Evolutionary conservation across 2,113 vertebrate species (phyloP).

Genomic region (Stegastes partitus): DNA sequence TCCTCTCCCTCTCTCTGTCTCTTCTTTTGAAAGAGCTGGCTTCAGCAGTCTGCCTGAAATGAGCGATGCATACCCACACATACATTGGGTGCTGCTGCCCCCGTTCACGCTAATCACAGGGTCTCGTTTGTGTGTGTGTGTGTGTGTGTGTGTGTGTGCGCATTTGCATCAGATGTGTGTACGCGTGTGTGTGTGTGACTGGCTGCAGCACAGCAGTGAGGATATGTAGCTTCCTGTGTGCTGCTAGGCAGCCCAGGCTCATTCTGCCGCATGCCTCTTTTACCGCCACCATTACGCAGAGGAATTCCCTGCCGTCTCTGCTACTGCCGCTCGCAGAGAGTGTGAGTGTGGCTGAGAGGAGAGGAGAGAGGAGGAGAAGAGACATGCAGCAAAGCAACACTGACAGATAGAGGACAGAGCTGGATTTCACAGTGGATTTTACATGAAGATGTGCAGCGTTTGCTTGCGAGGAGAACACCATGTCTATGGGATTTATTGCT

Average conservation of each 20-base stretch:
- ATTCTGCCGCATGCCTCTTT: constrained; percentile 79
- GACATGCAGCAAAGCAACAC: constrained; percentile 62
- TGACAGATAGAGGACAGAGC: constrained; percentile 67
- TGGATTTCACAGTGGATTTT: constrained; percentile 50
- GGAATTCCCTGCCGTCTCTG: constrained; percentile 78
- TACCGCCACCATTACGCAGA: constrained; percentile 77
- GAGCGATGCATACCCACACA: constrained; percentile 64
- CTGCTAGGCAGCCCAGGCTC: constrained; percentile 65
- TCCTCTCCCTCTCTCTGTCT: constrained; percentile 17
- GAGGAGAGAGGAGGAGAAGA: constrained; percentile 46
- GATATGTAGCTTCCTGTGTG: constrained; percentile 71
- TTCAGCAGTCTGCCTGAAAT: constrained; percentile 76
- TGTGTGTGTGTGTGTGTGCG: constrained; percentile 22
- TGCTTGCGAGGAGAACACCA: constrained; percentile 34
- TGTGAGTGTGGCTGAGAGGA: constrained; percentile 40
- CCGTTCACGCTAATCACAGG: constrained; percentile 58
- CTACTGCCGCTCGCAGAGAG: constrained; percentile 55
- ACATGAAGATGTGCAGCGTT: constrained; percentile 50
- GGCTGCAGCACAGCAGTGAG: constrained; percentile 66
- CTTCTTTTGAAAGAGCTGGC: constrained; percentile 72
- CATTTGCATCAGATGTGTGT: constrained; percentile 23
- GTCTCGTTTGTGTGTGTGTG: constrained; percentile 24
- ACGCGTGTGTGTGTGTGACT: constrained; percentile 26
- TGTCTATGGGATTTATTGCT: constrained; percentile 37
- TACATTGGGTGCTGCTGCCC: constrained; percentile 39